Evolutionary conservation across 2,888 invertebrate genomes (phyloP), one percentile per base, ranked within the genome.

Genomic region (Cordylochernes scorpioides): DNA sequence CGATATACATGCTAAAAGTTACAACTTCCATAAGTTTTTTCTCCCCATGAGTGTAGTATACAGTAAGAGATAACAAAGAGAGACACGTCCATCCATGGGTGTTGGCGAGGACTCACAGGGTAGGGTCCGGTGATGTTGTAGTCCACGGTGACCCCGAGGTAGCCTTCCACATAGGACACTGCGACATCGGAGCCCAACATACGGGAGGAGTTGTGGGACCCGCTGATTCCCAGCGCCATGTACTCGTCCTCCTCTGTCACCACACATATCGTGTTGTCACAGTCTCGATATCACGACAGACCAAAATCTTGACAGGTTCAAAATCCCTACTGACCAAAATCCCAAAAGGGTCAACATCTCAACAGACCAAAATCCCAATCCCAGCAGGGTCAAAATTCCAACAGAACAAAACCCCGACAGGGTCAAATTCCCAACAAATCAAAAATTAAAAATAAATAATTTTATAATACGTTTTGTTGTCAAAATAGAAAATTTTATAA

Each of bases 161-260:
- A 62, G 2, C 62, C 64, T 48, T 71, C 67, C 48, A 71, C 67
- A 42, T 67, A 68, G 4, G 69, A 70, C 17, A 84, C 62, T 2
- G 73, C 70, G 18, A 73, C 69, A 58, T 84, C 84, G 0, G 75
- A 65, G 27, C 75, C 77, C 44, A 72, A 55, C 82, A 84, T 84
- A 53, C 65, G 64, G 41, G 74, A 35, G 12, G 36, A 36, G 13
- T 57, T 57, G 6, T 56, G 55, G 1, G 69, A 66, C 27, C 82
- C 82, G 15, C 80, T 80, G 29, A 80, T 55, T 17, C 84, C 84
- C 53, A 82, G 80, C 9, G 77, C 68, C 65, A 84, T 70, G 54
- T 84, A 84, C 43, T 78, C 77, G 44, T 70, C 60, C 41, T 65
- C 64, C 56, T 55, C 65, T 63, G 46, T 4, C 27, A 24, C n/a